Conservation (phyloP, 30 jellyfish, hydroid and myxozoan species). For the Cassiopea xamachana region DNA sequence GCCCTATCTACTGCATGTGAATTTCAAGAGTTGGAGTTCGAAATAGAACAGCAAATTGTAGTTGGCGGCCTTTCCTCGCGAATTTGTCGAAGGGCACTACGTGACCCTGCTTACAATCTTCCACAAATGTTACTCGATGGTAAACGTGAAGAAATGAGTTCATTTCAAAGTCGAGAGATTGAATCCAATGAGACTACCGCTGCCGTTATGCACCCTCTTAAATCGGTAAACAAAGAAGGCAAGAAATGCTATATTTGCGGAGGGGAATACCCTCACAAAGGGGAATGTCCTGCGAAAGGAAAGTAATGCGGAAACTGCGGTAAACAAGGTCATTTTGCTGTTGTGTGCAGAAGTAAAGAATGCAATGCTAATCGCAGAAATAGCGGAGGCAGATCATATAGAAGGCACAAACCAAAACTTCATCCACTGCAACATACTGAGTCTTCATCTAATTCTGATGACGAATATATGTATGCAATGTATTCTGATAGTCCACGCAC, state of each 20-base stretch:
- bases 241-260: slow-evolving; percentile 26
- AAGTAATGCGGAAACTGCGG: neutral
- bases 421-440: neutral
- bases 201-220: neutral
- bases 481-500: slow-evolving; percentile 14
- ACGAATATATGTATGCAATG: slow-evolving; percentile 1
- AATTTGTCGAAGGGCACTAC: slow-evolving; percentile 22
- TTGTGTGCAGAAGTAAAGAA: slow-evolving; percentile 12
- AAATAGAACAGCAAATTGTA: neutral
- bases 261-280: slow-evolving; percentile 30
- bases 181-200: neutral
- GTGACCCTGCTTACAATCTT: neutral
- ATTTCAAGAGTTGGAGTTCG: slow-evolving; percentile 8
- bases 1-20: slow-evolving; percentile 25
- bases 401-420: slow-evolving; percentile 5
- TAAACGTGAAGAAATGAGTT: slow-evolving; percentile 4
- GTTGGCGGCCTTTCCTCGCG: slow-evolving; percentile 11
- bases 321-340: neutral
- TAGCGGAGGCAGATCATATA: neutral
- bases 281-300: slow-evolving; percentile 24
- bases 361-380: neutral
- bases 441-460: slow-evolving; percentile 4
- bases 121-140: slow-evolving; percentile 13
- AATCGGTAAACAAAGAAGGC: neutral
- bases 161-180: neutral